Base-by-base conservation (phyloP, 2,888 invertebrate genomes). In the Ectropis crepuscularia region DNA sequence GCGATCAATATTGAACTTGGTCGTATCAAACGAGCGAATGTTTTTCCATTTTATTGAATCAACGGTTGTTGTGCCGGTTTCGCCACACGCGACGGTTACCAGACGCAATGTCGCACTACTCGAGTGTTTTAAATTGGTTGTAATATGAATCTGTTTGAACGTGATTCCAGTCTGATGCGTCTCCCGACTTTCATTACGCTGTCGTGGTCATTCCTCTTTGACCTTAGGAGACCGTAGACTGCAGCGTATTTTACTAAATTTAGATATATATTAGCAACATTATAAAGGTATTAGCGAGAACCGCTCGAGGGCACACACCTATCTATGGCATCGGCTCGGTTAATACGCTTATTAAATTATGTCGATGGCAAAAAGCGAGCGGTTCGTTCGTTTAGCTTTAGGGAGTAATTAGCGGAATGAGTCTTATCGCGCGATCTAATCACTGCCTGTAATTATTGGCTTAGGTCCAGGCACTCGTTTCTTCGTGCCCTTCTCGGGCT, bases 341-440 rank as follows among this genome's bases (percentile, higher is more conserved):
- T 91, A 92, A 91, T 91, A 88, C 87, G 86, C 87, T 91, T 92
- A 92, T 92, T 90, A 92, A 89, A 90, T 90, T 89, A 88, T 86
- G 85, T 91, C 86, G 88, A 89, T 86, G 84, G 92, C 89, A 90
- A 92, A 90, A 92, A 88, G 84, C 78, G 81, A 82, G 81, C 75
- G 74, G 75, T 79, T 76, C 75, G 80, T 79, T 82, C 84, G 81
- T 90, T 89, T 92, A 85, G 92, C 92, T 92, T 90, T 88, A 92
- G 92, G 92, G 92, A 92, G 92, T 92, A 92, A 92, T 92, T 92
- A 92, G 89, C 85, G 76, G 87, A 90, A 89, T 89, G 88, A 86
- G 85, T 81, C 84, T 89, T 90, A 91, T 92, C 89, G 82, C 75
- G 72, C 79, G 82, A 87, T 91, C 87, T 89, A 89, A 92, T 92